Evolutionary conservation across 2,888 invertebrate genomes (phyloP).

Genomic region (Gasteruption jaculator): DNA sequence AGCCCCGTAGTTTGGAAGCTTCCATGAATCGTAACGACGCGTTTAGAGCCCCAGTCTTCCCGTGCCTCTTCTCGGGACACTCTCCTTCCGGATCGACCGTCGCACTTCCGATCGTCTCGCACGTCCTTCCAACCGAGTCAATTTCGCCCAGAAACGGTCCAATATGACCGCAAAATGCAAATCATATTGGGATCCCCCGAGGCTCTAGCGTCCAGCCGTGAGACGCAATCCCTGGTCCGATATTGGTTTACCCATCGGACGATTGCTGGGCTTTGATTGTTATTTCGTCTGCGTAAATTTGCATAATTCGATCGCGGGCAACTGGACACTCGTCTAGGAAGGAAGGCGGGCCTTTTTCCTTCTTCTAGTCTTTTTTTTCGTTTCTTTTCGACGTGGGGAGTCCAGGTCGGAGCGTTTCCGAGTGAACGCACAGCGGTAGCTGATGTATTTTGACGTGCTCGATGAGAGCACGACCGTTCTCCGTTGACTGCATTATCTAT

Average conservation of each 20-base stretch:
- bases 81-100: too few species aligned
- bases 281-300: constrained; percentile 2
- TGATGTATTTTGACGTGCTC: constrained; percentile 50
- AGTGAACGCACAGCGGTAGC: constrained; percentile 49
- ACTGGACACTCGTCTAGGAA: too few species aligned
- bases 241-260: too few species aligned
- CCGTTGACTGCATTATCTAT: constrained; percentile 29
- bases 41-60: constrained; percentile 27
- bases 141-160: constrained; percentile 51
- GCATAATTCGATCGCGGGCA: constrained; percentile 18
- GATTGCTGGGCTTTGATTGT: too few species aligned
- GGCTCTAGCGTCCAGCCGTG: too few species aligned
- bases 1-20: constrained; percentile 26
- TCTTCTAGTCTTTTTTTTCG: too few species aligned
- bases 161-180: constrained; percentile 51
- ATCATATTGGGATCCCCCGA: constrained; percentile 46
- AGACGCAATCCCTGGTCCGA: too few species aligned
- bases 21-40: constrained; percentile 43
- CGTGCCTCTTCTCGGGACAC: constrained; percentile 6
- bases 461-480: constrained; percentile 35
- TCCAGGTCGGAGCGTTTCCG: constrained; percentile 39
- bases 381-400: constrained; percentile 46
- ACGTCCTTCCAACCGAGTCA: too few species aligned
- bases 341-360: too few species aligned
- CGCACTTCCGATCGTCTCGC: constrained; percentile 2